These are phyloP conservation scores for Drosophila eugracilis DNA, from an alignment of 1,140 invertebrate species.

Conservation along the genomic window DNA sequence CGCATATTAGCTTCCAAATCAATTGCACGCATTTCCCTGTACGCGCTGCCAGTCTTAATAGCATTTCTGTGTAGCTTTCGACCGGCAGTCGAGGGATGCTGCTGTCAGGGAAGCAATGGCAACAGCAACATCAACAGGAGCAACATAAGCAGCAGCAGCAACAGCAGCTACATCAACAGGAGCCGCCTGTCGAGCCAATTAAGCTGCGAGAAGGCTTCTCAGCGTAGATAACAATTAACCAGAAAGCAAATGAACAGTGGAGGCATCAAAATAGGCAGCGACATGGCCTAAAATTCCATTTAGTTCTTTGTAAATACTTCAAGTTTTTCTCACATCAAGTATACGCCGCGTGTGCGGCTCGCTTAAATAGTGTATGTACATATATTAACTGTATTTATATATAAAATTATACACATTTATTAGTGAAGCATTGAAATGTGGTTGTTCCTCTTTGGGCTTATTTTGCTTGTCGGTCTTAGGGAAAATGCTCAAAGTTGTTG, in stretches of 20 bases:
- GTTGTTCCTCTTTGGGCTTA: slow-evolving; percentile 69
- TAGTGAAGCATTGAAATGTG: slow-evolving; percentile 31
- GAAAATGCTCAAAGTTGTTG: slow-evolving; percentile 69
- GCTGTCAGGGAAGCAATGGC: slow-evolving; percentile 4
- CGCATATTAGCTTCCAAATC: slow-evolving; percentile 70
- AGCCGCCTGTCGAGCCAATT: slow-evolving; percentile 67
- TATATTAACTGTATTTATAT: slow-evolving; percentile 38
- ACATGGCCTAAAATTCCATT: slow-evolving; percentile 32
- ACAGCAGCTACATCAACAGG: slow-evolving; percentile 9
- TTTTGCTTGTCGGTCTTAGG: slow-evolving; percentile 44
- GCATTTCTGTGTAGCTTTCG: slow-evolving; percentile 73
- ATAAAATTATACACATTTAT: slow-evolving; percentile 22
- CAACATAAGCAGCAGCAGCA: slow-evolving; percentile 26
- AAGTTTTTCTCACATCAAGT: slow-evolving; percentile 59
- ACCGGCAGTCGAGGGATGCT: slow-evolving; percentile 24
- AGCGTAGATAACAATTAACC: slow-evolving; percentile 77
- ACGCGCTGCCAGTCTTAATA: slow-evolving; percentile 79
- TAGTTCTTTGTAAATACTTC: slow-evolving; percentile 67
- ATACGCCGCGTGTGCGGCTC: slow-evolving; percentile 58
- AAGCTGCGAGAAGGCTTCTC: slow-evolving; percentile 42
- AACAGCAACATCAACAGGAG: not conserved
- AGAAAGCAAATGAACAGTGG: slow-evolving; percentile 33
- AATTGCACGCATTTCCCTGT: slow-evolving; percentile 78
- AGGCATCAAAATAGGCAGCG: slow-evolving; percentile 26
- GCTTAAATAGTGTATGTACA: slow-evolving; percentile 53